These are phyloP conservation scores for Cyprinodon tularosa DNA, from an alignment of 2,113 vertebrate genomes.

Conservation along the genomic window DNA sequence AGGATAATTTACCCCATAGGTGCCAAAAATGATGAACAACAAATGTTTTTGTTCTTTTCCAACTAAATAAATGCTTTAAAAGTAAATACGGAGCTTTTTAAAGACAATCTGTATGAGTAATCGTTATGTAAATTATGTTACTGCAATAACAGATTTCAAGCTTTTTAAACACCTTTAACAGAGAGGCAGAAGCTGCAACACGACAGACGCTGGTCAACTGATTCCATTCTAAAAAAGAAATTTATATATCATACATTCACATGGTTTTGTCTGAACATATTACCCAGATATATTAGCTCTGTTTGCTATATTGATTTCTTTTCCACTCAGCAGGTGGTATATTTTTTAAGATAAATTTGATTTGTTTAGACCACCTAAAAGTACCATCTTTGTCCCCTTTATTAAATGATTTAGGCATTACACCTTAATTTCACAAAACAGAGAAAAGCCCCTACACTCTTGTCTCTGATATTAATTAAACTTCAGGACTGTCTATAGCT, in stretches of 20 bases:
- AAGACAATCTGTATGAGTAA: too few species aligned
- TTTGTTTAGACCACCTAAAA: slow-evolving; percentile 35
- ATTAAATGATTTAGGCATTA: not conserved
- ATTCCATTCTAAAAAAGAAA: too few species aligned
- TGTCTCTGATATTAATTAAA: slow-evolving; percentile 18
- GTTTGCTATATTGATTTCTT: slow-evolving; percentile 44
- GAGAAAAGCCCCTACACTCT: slow-evolving; percentile 12
- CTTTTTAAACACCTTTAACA: too few species aligned
- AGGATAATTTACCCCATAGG: too few species aligned
- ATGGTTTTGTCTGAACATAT: slow-evolving; percentile 27
- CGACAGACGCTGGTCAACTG: too few species aligned
- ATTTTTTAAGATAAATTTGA: slow-evolving; percentile 48
- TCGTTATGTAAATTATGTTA: too few species aligned
- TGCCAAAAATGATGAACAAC: too few species aligned
- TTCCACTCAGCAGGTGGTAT: slow-evolving; percentile 28
- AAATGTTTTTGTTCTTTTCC: too few species aligned
- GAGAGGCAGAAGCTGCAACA: too few species aligned
- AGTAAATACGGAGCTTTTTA: too few species aligned
- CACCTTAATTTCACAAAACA: slow-evolving; percentile 7
- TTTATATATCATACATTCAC: slow-evolving; percentile 10
- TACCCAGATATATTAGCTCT: slow-evolving; percentile 32
- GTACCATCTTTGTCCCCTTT: not conserved
- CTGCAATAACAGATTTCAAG: too few species aligned
- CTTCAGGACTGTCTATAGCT: slow-evolving; percentile 7
- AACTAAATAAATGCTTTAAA: too few species aligned